Conservation (phyloP, 2,888 invertebrate genomes). For the Caenorhabditis sp. region DNA sequence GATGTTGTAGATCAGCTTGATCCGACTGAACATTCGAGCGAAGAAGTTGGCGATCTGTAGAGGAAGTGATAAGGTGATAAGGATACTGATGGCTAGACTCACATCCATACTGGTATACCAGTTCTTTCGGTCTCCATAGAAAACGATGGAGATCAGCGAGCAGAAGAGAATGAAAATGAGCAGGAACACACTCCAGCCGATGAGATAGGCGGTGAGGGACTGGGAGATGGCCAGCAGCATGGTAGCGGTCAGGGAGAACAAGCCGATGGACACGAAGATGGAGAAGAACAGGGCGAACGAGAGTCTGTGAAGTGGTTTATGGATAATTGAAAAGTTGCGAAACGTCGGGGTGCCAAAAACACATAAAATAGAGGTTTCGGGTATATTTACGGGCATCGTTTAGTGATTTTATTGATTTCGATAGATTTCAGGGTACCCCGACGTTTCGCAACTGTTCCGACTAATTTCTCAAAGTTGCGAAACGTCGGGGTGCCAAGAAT, state of each 20-base stretch:
- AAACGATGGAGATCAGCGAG: conserved; percentile 33
- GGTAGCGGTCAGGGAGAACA: conserved; percentile 37
- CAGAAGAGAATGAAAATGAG: conserved; percentile 41
- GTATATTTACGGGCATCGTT: no score
- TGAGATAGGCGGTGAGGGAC: conserved; percentile 47
- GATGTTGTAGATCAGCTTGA: conserved; percentile 76
- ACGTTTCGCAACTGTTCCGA: no score
- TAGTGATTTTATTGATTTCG: no score
- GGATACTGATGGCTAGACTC: conserved; percentile 13
- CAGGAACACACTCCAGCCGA: conserved; percentile 47
- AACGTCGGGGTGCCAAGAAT: no score
- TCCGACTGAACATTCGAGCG: conserved; percentile 69
- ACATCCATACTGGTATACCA: conserved; percentile 64
- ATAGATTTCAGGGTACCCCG: no score
- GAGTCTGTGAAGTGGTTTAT: conserved; percentile 20
- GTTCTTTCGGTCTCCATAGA: conserved; percentile 58
- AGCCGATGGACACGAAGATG: conserved; percentile 26
- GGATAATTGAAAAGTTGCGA: neutral
- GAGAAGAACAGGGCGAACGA: conserved; percentile 52
- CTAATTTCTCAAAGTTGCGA: no score
- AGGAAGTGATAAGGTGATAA: neutral
- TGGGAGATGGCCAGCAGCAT: conserved; percentile 51
- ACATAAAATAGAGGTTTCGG: no score
- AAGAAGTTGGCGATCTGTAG: conserved; percentile 76
- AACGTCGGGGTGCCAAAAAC: no score